Conservation (phyloP, 2,888 invertebrate genomes). For the Empis livida region DNA sequence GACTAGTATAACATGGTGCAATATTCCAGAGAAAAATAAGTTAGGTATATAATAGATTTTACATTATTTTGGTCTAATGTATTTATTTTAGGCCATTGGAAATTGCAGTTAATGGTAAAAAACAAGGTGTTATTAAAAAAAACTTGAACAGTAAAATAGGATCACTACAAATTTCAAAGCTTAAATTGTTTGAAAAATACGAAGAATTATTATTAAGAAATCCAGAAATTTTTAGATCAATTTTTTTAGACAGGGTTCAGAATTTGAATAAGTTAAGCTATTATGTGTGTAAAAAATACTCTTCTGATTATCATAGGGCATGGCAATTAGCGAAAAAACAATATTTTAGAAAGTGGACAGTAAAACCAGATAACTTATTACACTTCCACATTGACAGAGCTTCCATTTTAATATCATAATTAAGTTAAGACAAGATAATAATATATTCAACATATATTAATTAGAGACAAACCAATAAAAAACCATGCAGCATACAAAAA, state of each 20-base stretch:
- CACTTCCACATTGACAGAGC: too few relatives aligned
- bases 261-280: slow-evolving; percentile 17
- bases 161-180: slow-evolving; percentile 43
- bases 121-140: slow-evolving; percentile 66
- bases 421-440: too few relatives aligned
- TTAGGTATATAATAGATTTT: slow-evolving; percentile 5
- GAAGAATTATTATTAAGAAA: slow-evolving; percentile 31
- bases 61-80: slow-evolving; percentile 15
- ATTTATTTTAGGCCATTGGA: slow-evolving; percentile 46
- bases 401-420: too few relatives aligned
- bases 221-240: slow-evolving; percentile 16
- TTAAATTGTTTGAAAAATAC: slow-evolving; percentile 40
- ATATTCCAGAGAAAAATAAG: slow-evolving; percentile 33
- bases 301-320: slow-evolving; percentile 24
- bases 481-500: too few relatives aligned
- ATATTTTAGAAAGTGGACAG: slow-evolving; percentile 44
- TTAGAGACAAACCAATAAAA: too few relatives aligned
- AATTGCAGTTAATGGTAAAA: slow-evolving; percentile 63
- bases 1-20: slow-evolving; percentile 48
- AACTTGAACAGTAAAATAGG: slow-evolving; percentile 29
- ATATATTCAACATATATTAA: too few relatives aligned
- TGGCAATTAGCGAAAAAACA: slow-evolving; percentile 38
- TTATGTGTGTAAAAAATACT: slow-evolving; percentile 18
- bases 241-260: slow-evolving; percentile 5
- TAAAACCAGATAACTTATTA: slow-evolving; percentile 35